These are phyloP conservation scores for Pangasius macronema DNA, from an alignment of 2,797 vertebrate species.

Conservation along the genomic window DNA sequence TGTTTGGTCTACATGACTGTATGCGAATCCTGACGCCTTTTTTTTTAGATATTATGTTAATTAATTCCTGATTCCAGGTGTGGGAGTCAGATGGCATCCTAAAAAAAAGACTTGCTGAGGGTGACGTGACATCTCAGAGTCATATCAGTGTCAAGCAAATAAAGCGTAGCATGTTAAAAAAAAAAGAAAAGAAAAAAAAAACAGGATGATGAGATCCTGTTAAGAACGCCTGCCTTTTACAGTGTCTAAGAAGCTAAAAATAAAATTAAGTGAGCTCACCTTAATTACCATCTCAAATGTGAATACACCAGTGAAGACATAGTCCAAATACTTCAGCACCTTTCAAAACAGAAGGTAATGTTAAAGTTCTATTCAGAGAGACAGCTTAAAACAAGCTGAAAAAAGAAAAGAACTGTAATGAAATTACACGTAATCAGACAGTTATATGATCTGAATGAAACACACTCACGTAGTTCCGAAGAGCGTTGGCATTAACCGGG, in stretches of 20 bases:
- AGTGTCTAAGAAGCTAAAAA: background rate
- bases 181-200: background rate
- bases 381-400: background rate
- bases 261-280: conserved; percentile 73
- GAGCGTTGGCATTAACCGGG: conserved; percentile 86
- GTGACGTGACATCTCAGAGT: conserved; percentile 25
- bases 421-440: background rate
- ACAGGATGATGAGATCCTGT: background rate
- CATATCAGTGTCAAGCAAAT: background rate
- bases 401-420: background rate
- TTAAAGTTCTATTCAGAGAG: background rate
- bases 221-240: background rate
- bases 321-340: conserved; percentile 97
- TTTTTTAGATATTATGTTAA: conserved; percentile 1
- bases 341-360: conserved; percentile 57
- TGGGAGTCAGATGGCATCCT: background rate
- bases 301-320: conserved; percentile 96
- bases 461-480: conserved; percentile 86
- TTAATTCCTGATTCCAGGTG: conserved; percentile 23
- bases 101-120: background rate
- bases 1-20: background rate
- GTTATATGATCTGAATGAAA: background rate
- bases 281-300: conserved; percentile 99
- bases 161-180: background rate
- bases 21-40: background rate